Conservation (phyloP, 2,797 vertebrate genomes). For the Scolopax bukidnonensis region DNA sequence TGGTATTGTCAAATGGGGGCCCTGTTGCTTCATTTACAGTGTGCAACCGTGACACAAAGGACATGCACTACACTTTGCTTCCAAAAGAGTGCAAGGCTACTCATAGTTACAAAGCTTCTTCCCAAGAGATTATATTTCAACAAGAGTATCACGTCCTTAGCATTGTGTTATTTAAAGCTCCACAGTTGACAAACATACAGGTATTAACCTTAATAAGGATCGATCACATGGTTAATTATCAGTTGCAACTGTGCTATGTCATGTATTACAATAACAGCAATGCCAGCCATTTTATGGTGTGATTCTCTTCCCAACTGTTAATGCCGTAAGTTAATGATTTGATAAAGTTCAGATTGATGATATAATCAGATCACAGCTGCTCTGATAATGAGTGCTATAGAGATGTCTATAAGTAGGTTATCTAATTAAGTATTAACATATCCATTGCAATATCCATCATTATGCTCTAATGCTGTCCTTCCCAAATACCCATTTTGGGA, state of each 20-base stretch:
- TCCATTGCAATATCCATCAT: conserved; percentile 30
- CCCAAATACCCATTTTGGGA: conserved; percentile 26
- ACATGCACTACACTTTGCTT: neutral
- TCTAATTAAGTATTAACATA: conserved; percentile 61
- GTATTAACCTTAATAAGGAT: neutral
- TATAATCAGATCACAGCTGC: conserved; percentile 56
- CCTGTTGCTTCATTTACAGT: neutral
- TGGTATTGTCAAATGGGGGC: neutral
- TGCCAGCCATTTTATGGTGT: neutral
- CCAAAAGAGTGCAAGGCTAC: neutral
- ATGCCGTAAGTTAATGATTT: conserved; percentile 38
- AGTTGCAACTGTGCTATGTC: neutral
- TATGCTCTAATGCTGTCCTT: conserved; percentile 22
- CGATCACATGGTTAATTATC: conserved; percentile 1
- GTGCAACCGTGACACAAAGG: neutral
- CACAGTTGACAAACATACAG: neutral
- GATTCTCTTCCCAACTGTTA: conserved; percentile 32
- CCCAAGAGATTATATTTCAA: neutral
- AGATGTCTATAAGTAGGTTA: conserved; percentile 35
- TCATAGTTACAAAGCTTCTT: neutral
- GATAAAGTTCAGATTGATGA: conserved; percentile 43
- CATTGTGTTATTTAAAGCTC: neutral
- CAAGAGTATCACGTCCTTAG: neutral
- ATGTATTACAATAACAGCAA: neutral
- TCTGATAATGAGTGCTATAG: conserved; percentile 35